Percentiles rank a stretch among this genome's conserved stretches.
Evolutionary conservation across 1,140 invertebrate species (phyloP).

Genomic region (Cherax quadricarinatus): DNA sequence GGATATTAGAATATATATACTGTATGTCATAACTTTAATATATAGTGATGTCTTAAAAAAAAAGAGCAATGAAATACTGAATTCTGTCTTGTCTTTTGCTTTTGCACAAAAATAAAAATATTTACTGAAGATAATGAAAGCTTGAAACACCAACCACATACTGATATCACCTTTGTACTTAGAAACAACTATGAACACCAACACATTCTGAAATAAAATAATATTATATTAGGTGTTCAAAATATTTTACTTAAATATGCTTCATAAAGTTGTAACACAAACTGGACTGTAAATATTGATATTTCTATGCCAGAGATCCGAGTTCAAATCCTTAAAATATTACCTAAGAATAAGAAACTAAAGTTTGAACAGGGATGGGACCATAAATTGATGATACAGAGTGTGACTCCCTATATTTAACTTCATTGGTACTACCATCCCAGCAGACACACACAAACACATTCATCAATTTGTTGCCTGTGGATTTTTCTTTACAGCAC

Average conservation of each 20-base stretch:
- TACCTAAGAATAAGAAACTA: neutral
- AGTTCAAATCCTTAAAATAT: neutral
- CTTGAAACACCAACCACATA: neutral
- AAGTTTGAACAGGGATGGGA: neutral
- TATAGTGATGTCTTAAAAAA: neutral
- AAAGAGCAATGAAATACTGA: neutral
- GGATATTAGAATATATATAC: neutral
- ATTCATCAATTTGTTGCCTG: too few species aligned
- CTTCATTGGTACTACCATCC: too few species aligned
- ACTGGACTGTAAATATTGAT: neutral
- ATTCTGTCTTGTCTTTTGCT: neutral
- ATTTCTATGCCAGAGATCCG: neutral
- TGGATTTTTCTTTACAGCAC: too few species aligned
- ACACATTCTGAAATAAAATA: conserved; percentile 25
- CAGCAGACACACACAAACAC: too few species aligned
- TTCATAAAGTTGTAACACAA: neutral
- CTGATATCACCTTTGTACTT: neutral
- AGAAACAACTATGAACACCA: conserved; percentile 1
- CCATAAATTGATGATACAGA: neutral
- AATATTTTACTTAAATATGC: neutral
- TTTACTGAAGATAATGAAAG: neutral
- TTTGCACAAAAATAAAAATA: neutral
- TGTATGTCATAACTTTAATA: neutral
- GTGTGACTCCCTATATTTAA: too few species aligned
- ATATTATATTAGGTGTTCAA: neutral